A percentile compares a stretch with the other conserved stretches of the same genome.
phyloP scores from a whole-genome alignment of 2,113 vertebrate genomes.

The Otus sunia region DNA sequence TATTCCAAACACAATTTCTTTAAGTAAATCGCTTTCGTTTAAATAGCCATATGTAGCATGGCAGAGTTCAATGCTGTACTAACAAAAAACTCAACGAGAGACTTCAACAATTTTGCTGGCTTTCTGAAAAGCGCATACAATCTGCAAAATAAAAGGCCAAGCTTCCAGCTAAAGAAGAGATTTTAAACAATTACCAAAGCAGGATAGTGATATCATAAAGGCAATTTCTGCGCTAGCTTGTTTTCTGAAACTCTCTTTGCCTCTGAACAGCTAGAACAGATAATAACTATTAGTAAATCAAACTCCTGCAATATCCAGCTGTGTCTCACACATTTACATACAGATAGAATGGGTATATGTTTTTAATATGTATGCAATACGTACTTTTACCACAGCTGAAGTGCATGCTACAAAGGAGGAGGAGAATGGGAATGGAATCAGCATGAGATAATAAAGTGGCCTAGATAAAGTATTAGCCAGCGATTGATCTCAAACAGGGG shows the following conservation, averaged over 20 bases:
- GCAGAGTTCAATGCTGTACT: not conserved
- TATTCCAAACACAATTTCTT: not conserved
- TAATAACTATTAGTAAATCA: slow-evolving; percentile 99
- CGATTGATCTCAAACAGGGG: slow-evolving; percentile 86
- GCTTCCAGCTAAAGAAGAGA: slow-evolving; percentile 57
- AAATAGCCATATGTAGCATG: not conserved
- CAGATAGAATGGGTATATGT: slow-evolving; percentile 98
- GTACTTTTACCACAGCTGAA: slow-evolving; percentile 77
- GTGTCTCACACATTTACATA: slow-evolving; percentile 97
- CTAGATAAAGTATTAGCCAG: slow-evolving; percentile 85
- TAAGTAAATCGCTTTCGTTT: not conserved
- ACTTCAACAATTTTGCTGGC: not conserved
- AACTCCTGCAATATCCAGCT: slow-evolving; percentile 96
- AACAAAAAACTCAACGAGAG: not conserved
- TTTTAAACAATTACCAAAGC: slow-evolving; percentile 80
- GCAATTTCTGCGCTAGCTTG: slow-evolving; percentile 88
- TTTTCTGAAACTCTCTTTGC: slow-evolving; percentile 83
- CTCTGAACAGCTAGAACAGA: slow-evolving; percentile 92
- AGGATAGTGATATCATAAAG: slow-evolving; percentile 84
- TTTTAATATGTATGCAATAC: slow-evolving; percentile 92
- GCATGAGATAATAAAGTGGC: slow-evolving; percentile 89
- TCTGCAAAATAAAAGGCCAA: slow-evolving; percentile 24
- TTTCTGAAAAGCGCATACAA: slow-evolving; percentile 16
- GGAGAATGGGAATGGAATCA: slow-evolving; percentile 78
- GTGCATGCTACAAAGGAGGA: slow-evolving; percentile 75